These are phyloP conservation scores for Rhegmatorhina hoffmannsi DNA, from an alignment of 2,113 vertebrate species.

Conservation along the genomic window DNA sequence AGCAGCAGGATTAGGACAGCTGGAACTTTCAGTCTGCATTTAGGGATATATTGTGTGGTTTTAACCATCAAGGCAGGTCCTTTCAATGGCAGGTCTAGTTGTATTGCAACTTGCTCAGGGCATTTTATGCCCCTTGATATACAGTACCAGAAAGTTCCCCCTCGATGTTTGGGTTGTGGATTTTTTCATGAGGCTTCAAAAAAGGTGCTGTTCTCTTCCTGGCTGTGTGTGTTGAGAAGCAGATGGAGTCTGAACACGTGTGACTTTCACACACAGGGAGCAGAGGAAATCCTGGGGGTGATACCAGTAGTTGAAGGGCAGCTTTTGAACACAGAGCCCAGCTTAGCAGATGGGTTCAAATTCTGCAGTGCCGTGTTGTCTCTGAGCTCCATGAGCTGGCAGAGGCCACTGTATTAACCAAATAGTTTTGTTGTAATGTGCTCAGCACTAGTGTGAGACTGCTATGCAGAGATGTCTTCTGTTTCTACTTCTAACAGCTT, in stretches of 20 bases:
- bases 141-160: neutral
- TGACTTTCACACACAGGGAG: neutral
- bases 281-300: neutral
- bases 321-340: neutral
- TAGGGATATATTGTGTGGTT: neutral
- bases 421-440: conserved; percentile 67
- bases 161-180: neutral
- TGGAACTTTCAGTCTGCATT: conserved; percentile 9
- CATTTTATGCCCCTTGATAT: neutral
- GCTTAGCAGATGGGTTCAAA: conserved; percentile 9
- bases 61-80: neutral
- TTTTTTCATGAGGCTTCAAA: neutral
- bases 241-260: neutral
- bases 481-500: conserved; percentile 78
- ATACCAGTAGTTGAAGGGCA: neutral
- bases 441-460: conserved; percentile 51
- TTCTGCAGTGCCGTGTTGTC: conserved; percentile 49
- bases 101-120: neutral
- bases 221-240: rapidly evolving
- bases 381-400: conserved; percentile 45
- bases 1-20: conserved; percentile 6
- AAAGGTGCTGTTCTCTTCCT: neutral
- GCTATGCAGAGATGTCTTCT: conserved; percentile 71
- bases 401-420: conserved; percentile 56
- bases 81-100: neutral